Evolutionary conservation across 2,888 invertebrate genomes (phyloP).

Genomic region (Athetis lepigone): DNA sequence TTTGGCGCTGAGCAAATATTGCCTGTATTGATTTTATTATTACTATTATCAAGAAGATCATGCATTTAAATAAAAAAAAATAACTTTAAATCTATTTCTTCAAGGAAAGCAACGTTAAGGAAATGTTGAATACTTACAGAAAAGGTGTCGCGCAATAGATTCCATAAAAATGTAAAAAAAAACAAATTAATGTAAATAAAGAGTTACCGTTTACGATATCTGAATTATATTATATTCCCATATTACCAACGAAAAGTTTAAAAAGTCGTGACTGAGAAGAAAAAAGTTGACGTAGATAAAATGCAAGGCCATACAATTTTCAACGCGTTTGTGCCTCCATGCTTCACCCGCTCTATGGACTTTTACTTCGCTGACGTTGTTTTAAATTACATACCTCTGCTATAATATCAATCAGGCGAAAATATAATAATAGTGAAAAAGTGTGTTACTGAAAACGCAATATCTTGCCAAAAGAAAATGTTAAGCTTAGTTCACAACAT

Average conservation of each 20-base stretch:
- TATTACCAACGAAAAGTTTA: background rate
- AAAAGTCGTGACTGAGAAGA: too few relatives aligned
- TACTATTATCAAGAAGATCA: background rate
- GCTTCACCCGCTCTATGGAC: too few relatives aligned
- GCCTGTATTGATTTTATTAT: background rate
- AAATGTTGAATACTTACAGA: constrained; percentile 10
- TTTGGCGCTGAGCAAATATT: background rate
- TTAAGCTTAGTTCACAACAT: background rate
- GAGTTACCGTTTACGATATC: constrained; percentile 46
- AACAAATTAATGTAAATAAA: constrained; percentile 61
- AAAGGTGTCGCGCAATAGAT: constrained; percentile 15
- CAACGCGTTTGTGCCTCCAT: too few relatives aligned
- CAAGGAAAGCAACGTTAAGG: constrained; percentile 21
- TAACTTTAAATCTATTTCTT: constrained; percentile 34
- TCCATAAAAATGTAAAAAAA: constrained; percentile 37
- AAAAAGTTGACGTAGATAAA: too few relatives aligned
- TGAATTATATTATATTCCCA: background rate
- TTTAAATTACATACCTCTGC: too few relatives aligned
- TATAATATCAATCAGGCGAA: too few relatives aligned
- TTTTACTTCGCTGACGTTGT: too few relatives aligned
- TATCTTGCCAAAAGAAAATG: too few relatives aligned
- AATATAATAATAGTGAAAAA: too few relatives aligned
- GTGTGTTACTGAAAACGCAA: too few relatives aligned
- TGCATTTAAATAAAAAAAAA: background rate
- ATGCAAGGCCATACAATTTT: too few relatives aligned